Evolutionary conservation across 2,797 vertebrate genomes (phyloP).

Genomic region (Nasua narica): DNA sequence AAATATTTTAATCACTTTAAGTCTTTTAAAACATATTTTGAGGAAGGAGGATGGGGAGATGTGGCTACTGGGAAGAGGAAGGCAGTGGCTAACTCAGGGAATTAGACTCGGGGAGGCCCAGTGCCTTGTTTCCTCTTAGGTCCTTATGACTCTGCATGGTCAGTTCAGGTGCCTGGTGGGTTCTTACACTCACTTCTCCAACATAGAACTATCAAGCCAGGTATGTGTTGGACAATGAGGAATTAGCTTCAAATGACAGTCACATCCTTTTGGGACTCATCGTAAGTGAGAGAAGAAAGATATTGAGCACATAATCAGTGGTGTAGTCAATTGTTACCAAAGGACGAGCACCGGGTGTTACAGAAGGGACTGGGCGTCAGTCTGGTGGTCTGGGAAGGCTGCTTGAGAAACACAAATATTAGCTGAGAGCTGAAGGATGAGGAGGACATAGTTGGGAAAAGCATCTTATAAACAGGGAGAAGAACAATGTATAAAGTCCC

Average conservation of each 20-base stretch:
- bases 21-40: neutral
- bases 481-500: neutral
- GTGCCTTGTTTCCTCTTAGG: neutral
- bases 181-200: neutral
- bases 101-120: neutral
- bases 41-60: too few species aligned
- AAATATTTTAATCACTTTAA: neutral
- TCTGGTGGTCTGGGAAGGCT: neutral
- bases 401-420: neutral
- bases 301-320: neutral
- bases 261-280: neutral
- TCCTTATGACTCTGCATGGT: neutral
- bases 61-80: neutral
- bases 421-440: neutral
- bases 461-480: neutral
- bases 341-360: neutral
- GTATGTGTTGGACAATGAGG: neutral
- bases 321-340: neutral
- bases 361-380: neutral
- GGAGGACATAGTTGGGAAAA: neutral
- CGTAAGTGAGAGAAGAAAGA: neutral
- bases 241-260: neutral
- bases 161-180: neutral
- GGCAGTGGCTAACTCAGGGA: neutral
- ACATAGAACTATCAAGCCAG: neutral